Evolutionary conservation across 2,113 vertebrate genomes (phyloP).

Genomic region (Pao palembangensis): DNA sequence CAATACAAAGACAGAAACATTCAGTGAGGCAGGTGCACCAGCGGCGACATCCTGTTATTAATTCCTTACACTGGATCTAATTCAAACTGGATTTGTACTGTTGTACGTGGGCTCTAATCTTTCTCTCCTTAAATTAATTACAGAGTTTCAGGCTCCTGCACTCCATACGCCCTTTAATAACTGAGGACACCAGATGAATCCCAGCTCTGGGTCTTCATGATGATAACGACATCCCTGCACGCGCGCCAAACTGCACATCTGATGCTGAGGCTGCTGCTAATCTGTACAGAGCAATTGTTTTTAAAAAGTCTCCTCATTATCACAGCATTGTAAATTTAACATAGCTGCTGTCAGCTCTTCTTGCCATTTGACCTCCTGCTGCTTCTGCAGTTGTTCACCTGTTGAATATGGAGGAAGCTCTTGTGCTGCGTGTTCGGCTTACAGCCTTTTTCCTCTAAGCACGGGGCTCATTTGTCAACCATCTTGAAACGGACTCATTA

Average conservation of each 20-base stretch:
- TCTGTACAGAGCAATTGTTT: background rate
- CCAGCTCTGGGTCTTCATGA: slow-evolving; percentile 4
- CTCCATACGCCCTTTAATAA: slow-evolving; percentile 16
- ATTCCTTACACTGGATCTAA: slow-evolving; percentile 22
- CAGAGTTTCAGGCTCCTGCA: slow-evolving; percentile 34
- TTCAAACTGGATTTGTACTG: slow-evolving; percentile 12
- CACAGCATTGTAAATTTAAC: background rate
- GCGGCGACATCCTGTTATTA: slow-evolving; percentile 26
- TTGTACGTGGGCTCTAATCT: slow-evolving; percentile 16
- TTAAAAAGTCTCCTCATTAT: background rate
- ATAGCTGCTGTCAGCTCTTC: background rate
- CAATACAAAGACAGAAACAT: slow-evolving; percentile 7
- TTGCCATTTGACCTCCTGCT: slow-evolving; percentile 7
- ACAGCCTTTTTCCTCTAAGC: too few species aligned
- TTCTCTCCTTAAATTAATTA: slow-evolving; percentile 23
- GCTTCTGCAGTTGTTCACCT: background rate
- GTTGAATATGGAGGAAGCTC: too few species aligned
- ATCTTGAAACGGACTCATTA: too few species aligned
- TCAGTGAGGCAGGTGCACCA: background rate
- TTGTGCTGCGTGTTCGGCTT: too few species aligned
- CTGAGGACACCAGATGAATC: slow-evolving; percentile 13
- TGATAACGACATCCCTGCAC: background rate
- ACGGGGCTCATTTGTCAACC: too few species aligned
- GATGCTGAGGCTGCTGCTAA: background rate
- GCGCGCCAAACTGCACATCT: background rate